A percentile compares a stretch with the other conserved stretches of the same genome.
phyloP scores from a whole-genome alignment of 2,113 vertebrate species.

The Conger conger region DNA sequence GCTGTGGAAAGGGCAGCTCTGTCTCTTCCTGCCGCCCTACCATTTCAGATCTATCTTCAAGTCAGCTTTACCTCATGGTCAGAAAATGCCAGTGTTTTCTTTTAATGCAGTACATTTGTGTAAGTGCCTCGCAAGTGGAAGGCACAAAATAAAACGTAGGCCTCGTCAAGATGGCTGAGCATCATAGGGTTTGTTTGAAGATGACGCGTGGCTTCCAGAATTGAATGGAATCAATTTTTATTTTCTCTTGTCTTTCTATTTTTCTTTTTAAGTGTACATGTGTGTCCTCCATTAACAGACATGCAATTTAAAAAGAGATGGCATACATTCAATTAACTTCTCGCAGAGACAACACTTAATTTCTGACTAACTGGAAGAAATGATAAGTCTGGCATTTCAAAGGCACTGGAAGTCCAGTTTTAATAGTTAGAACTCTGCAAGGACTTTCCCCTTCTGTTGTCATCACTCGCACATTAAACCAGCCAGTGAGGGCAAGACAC shows the following conservation, averaged over 20 bases:
- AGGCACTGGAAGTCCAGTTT: background rate
- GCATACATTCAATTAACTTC: background rate
- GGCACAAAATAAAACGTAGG: background rate
- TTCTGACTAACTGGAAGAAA: background rate
- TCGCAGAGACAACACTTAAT: background rate
- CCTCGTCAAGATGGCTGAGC: background rate
- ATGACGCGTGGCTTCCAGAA: background rate
- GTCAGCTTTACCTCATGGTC: background rate
- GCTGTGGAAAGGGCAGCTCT: background rate
- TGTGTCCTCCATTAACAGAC: background rate
- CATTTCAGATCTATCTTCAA: background rate
- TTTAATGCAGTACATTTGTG: background rate
- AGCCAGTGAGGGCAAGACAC: background rate
- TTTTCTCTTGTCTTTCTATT: background rate
- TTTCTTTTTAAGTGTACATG: background rate
- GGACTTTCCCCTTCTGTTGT: background rate
- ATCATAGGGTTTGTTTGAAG: background rate
- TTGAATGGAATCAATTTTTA: background rate
- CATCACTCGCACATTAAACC: background rate
- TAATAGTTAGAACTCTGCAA: background rate
- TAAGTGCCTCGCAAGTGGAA: background rate
- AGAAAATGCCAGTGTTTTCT: background rate
- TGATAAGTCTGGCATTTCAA: background rate
- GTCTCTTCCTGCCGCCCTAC: background rate
- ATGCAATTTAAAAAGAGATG: background rate